Conservation (phyloP, 2,888 invertebrate genomes). For the Dasysyrphus tricinctus region DNA sequence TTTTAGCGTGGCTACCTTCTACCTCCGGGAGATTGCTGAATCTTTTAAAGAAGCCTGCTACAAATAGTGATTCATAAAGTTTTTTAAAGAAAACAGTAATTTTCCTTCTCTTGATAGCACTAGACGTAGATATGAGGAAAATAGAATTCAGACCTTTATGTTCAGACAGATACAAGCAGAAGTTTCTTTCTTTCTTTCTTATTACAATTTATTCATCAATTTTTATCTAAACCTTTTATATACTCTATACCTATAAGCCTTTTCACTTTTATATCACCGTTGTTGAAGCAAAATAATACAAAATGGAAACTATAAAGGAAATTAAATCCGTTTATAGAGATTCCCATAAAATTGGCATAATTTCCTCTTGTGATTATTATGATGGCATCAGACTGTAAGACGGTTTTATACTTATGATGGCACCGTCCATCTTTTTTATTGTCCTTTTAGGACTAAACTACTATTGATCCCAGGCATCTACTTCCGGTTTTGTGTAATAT, state of each 20-base stretch:
- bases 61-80: too few species aligned
- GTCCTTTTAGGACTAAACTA: neutral
- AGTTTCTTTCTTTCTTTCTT: neutral
- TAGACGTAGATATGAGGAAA: neutral
- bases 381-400: neutral
- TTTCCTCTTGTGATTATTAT: neutral
- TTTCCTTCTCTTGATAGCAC: too few species aligned
- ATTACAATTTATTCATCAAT: neutral
- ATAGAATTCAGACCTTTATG: neutral
- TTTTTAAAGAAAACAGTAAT: too few species aligned
- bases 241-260: neutral
- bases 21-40: too few species aligned
- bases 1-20: too few species aligned
- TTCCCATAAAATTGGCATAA: slow-evolving; percentile 1
- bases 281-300: neutral
- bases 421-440: neutral
- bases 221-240: neutral
- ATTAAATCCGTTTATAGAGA: neutral
- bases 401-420: neutral
- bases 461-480: neutral
- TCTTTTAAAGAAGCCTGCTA: too few species aligned
- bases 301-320: neutral
- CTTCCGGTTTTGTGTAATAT: neutral
- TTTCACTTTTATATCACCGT: neutral
- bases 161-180: neutral